Evolutionary conservation across 2,888 invertebrate species (phyloP), one percentile per base, ranked within the genome.

Genomic region (Polymixis lichenea): DNA sequence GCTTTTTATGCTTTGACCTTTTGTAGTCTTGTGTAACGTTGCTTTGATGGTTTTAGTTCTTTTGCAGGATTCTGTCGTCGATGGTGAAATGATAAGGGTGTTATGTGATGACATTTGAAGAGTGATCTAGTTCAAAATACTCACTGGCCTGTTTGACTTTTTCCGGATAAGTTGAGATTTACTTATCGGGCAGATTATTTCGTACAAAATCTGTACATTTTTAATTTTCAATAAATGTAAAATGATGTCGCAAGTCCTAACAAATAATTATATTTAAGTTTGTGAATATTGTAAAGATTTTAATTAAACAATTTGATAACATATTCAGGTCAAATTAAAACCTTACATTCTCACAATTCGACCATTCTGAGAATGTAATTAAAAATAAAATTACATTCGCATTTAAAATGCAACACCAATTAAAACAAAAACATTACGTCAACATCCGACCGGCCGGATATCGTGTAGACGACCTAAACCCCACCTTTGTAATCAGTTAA

Each of bases 401-500:
- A 62, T 74, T 61, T n/a, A n/a, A 66, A 81, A 83, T 82, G 25
- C 62, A 70, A 65, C 51, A 68, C 32, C 32, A 74, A 80, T 77
- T 75, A 74, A 67, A 80, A 77, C 65, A 62, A 72, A 74, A 72
- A 65, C 49, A 64, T 73, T 72, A 70, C 73, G 46, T 86, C 60
- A 86, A 66, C 70, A 74, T 78, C 79, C 65, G 67, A 28, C 72
- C 68, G 67, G n/a, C 71, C 73, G 86, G 85, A 85, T 75, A 75
- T 76, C 73, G 68, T 80, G 77, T 55, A 71, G 84, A 75, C 72
- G 65, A 66, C 74, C 80, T 83, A 86, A 85, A 73, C 72, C 78
- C 51, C 76, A 75, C 87, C 84, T 86, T 72, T 66, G 74, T 87
- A 87, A 86, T 89, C 86, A 88, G 89, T 87, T 90, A 90, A 84